Conservation (phyloP, 2,888 invertebrate species). For the Actias luna region DNA sequence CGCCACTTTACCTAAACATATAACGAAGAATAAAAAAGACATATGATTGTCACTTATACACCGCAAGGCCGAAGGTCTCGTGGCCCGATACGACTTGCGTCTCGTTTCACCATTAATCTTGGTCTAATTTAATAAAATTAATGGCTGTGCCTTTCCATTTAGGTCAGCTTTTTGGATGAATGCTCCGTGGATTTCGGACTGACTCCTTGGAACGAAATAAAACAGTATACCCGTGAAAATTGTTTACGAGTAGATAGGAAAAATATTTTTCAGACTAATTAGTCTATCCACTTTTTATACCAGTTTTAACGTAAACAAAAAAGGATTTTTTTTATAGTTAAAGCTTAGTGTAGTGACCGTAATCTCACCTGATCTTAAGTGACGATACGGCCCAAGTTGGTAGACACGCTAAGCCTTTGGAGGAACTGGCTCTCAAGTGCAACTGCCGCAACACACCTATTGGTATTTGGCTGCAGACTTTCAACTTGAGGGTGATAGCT, state of each 20-base stretch:
- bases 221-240: constrained; percentile 8
- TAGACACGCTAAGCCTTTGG: too few species aligned
- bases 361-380: too few species aligned
- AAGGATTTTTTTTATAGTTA: too few species aligned
- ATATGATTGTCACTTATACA: not conserved
- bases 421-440: too few species aligned
- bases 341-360: too few species aligned
- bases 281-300: not conserved
- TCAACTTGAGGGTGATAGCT: too few species aligned
- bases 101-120: constrained; percentile 51
- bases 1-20: not conserved
- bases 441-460: too few species aligned
- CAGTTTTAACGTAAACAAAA: not conserved
- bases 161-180: constrained; percentile 18
- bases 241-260: not conserved
- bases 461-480: too few species aligned
- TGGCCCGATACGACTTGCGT: constrained; percentile 10
- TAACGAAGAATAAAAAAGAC: not conserved
- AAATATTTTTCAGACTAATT: not conserved
- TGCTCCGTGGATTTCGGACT: constrained; percentile 18
- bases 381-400: too few species aligned
- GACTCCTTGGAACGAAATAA: constrained; percentile 16
- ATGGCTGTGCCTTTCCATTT: constrained; percentile 49
- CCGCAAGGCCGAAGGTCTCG: not conserved
- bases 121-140: constrained; percentile 66